Evolutionary conservation across 2,113 vertebrate genomes (phyloP).

Genomic region (Chrysemys picta): DNA sequence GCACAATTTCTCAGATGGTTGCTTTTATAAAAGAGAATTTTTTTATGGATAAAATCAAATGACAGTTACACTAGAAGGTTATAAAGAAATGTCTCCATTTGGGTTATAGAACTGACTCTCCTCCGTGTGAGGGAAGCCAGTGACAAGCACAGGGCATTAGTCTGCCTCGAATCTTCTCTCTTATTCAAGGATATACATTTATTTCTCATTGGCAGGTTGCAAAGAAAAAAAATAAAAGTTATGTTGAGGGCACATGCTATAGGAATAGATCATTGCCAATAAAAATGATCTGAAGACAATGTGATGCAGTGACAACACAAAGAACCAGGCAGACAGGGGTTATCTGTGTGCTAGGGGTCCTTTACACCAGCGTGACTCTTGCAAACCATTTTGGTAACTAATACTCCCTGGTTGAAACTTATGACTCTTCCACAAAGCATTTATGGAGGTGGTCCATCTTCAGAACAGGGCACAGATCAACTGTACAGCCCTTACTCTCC

Average conservation of each 20-base stretch:
- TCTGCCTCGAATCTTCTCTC: slow-evolving; percentile 21
- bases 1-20: slow-evolving; percentile 70
- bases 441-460: background rate
- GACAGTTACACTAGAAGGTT: slow-evolving; percentile 68
- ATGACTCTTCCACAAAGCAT: background rate
- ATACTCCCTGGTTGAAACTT: background rate
- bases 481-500: background rate
- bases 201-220: background rate
- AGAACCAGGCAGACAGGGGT: background rate
- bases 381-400: background rate
- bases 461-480: background rate
- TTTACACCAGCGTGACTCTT: background rate
- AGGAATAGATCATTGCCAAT: background rate
- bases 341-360: background rate
- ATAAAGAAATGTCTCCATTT: slow-evolving; percentile 58
- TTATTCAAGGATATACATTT: background rate
- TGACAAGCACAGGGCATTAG: background rate
- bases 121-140: slow-evolving; percentile 10
- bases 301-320: background rate
- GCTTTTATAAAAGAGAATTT: slow-evolving; percentile 68
- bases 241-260: background rate
- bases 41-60: slow-evolving; percentile 72
- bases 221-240: background rate
- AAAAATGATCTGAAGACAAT: background rate
- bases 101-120: slow-evolving; percentile 65